These are phyloP conservation scores for Marcusenius ussheri DNA, from an alignment of 2,113 vertebrate genomes.

Conservation along the genomic window DNA sequence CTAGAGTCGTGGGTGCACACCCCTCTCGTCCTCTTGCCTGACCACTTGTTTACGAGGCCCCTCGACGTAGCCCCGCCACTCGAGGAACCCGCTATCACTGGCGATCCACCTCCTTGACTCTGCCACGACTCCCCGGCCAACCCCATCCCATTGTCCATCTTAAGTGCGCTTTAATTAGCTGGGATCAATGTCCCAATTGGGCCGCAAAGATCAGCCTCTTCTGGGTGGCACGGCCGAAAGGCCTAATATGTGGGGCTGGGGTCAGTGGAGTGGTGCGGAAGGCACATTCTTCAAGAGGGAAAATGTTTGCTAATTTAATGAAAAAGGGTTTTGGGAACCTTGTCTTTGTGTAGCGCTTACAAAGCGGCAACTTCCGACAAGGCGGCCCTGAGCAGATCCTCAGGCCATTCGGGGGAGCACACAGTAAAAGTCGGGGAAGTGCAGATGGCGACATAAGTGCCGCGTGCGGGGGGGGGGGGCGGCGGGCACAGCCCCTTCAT, in stretches of 20 bases:
- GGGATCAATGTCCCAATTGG: constrained; percentile 61
- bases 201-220: constrained; percentile 45
- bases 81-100: neutral
- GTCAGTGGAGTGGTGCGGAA: neutral
- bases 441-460: neutral
- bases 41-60: constrained; percentile 61
- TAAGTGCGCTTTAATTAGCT: constrained; percentile 76
- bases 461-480: no score
- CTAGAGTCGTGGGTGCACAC: constrained; percentile 62
- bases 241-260: neutral
- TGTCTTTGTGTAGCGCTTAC: constrained; percentile 3
- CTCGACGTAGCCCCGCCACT: constrained; percentile 50
- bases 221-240: neutral
- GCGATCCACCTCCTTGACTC: neutral
- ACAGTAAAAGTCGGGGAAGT: neutral
- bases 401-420: neutral
- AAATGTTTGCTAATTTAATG: constrained; percentile 66
- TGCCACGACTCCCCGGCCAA: constrained; percentile 40
- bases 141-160: constrained; percentile 64
- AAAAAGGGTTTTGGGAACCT: constrained; percentile 56
- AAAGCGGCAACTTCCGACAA: neutral
- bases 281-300: constrained; percentile 22
- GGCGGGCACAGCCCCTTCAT: neutral
- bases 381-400: neutral
- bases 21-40: constrained; percentile 44